Base-by-base conservation (phyloP, 2,888 invertebrate species). In the Platycheirus albimanus region DNA sequence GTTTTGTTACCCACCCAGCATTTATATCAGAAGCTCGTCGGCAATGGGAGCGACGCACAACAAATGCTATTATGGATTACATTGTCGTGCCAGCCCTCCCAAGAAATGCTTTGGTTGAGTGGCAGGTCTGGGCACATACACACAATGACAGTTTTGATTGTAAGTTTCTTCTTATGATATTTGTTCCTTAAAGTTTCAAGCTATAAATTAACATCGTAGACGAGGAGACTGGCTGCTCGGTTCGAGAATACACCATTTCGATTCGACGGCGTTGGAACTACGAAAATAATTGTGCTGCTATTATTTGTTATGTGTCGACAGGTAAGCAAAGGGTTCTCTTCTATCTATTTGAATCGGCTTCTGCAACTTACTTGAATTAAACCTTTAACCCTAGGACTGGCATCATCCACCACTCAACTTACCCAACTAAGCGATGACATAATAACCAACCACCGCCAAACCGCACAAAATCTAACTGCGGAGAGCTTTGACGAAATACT, bases 41-140 rank as follows among this genome's bases (percentile, higher is more conserved):
- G 49, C 95, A 96, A 89, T 95, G 97, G 94, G 96, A 94, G 90
- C 93, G 95, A 79, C 94, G 95, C 85, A 96, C 96, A 63, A 96
- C 96, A 77, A 96, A 96, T 90, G 96, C 96, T 58, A 96, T 97
- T 85, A 95, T 96, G 87, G 96, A 97, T 92, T 96, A 96, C 90
- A 94, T 97, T 52, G 96, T 97, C 56, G 95, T 98, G 77, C 93
- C 95, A 24, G 94, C 93, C 20, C 92, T 98, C 88, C 98, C 98
- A 1, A 93, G 95, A 54, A 93, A 91, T 85, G 97, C 97, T 19
- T 92, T 94, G 63, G 94, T 98, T 19, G 98, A 98, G 91, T 98
- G 98, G 98, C 97, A 97, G 90, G 96, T 97, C 78, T 96, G 96
- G 96, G 96, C 96, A 45, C 97, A 97, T 90, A 93, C 95, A 72